phyloP scores from a whole-genome alignment of 2,888 invertebrate species.

The Chirona hameri region DNA sequence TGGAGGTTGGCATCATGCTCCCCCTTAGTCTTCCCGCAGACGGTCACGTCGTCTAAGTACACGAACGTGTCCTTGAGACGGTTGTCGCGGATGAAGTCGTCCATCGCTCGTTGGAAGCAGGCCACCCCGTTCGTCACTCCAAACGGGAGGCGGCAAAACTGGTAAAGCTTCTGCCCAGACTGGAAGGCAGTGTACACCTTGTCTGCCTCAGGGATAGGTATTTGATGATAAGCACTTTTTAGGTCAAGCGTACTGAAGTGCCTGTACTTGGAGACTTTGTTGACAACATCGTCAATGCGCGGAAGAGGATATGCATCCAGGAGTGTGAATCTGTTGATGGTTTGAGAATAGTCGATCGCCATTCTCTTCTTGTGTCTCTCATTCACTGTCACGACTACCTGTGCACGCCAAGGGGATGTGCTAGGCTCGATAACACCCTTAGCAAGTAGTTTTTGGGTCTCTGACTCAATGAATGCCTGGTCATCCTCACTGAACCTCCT shows the following conservation, averaged over 20 bases:
- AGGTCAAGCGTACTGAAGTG: not conserved
- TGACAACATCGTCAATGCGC: constrained; percentile 26
- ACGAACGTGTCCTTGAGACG: constrained; percentile 23
- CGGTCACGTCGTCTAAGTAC: constrained; percentile 13
- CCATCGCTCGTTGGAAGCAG: constrained; percentile 30
- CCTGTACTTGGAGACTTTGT: constrained; percentile 25
- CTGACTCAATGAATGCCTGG: not conserved
- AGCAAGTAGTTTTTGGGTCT: not conserved
- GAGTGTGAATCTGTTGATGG: too few relatives aligned
- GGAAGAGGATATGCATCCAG: not conserved
- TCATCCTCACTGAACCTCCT: not conserved
- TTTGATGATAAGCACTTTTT: constrained; percentile 22
- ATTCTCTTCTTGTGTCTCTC: too few relatives aligned
- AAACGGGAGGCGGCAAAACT: constrained; percentile 24
- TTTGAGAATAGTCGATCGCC: too few relatives aligned
- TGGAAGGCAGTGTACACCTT: constrained; percentile 25
- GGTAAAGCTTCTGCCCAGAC: not conserved
- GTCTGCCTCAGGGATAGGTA: not conserved
- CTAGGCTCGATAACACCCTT: not conserved
- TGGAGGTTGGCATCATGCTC: not conserved
- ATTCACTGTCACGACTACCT: not conserved
- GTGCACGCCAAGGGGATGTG: not conserved
- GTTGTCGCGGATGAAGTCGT: constrained; percentile 25
- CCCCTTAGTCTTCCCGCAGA: not conserved
- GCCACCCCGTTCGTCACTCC: constrained; percentile 29